Evolutionary conservation across 2,113 vertebrate species (phyloP).

Genomic region (Pelmatolapia mariae): DNA sequence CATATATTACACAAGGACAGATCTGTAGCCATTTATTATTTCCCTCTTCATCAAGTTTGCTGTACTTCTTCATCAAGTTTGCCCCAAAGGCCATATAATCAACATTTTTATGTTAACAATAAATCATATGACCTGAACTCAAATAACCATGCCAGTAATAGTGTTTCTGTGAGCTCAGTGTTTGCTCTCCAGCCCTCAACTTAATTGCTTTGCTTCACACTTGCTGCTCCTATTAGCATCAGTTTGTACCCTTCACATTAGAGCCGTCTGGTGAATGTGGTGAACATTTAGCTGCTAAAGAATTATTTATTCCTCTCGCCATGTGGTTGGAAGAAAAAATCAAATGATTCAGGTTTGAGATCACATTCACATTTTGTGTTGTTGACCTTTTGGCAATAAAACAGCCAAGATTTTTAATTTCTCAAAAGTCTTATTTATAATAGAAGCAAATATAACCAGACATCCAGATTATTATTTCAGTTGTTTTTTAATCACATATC

Average conservation of each 20-base stretch:
- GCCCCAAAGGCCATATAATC: background rate
- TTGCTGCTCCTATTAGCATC: background rate
- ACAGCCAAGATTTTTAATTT: background rate
- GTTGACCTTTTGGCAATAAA: background rate
- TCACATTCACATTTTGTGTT: background rate
- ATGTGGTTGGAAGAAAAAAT: background rate
- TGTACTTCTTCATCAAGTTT: background rate
- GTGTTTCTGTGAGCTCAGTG: background rate
- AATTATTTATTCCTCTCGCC: background rate
- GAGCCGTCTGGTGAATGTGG: background rate
- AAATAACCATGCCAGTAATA: background rate
- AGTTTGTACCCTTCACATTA: background rate
- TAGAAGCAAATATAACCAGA: background rate
- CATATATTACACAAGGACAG: constrained; percentile 5
- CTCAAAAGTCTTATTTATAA: background rate
- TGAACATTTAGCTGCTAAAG: background rate
- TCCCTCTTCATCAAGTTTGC: background rate
- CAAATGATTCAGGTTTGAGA: background rate
- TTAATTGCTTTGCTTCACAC: background rate
- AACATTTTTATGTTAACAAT: background rate
- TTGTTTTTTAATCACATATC: background rate
- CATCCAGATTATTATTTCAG: background rate
- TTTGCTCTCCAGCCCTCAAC: background rate
- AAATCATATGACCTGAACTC: background rate
- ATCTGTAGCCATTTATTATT: background rate